These are phyloP conservation scores for Ostrea denselamellosa DNA, from an alignment of 1,140 invertebrate species.

Conservation along the genomic window DNA sequence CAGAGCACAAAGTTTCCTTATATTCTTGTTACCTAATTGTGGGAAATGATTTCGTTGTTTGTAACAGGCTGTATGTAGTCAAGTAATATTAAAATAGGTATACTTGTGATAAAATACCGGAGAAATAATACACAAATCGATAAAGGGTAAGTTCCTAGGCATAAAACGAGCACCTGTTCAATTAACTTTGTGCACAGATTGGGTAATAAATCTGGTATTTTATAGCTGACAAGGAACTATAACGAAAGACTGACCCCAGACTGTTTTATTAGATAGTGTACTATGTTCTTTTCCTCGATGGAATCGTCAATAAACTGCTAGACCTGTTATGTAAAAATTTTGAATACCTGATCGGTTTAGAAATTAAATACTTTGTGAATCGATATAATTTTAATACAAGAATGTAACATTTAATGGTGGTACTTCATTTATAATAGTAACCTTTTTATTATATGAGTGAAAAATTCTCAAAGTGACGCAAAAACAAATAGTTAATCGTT, in stretches of 20 bases:
- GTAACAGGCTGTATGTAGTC: background rate
- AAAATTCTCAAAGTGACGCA: too few relatives aligned
- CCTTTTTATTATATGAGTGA: too few relatives aligned
- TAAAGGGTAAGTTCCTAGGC: background rate
- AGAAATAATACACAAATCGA: background rate
- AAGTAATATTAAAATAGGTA: background rate
- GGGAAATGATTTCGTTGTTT: background rate
- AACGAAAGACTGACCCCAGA: background rate
- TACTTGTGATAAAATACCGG: background rate
- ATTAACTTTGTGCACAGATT: background rate
- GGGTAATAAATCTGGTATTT: background rate
- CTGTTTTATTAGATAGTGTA: background rate
- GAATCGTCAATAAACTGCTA: too few relatives aligned
- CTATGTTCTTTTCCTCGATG: background rate
- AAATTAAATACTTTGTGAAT: background rate
- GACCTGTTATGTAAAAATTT: too few relatives aligned
- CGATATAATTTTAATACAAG: background rate
- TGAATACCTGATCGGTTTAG: too few relatives aligned
- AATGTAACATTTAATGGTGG: background rate
- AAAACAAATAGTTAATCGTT: too few relatives aligned
- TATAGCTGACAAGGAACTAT: background rate
- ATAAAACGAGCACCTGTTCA: slow-evolving; percentile 10
- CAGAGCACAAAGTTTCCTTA: background rate
- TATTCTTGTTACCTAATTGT: background rate
- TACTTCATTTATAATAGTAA: too few relatives aligned